These are phyloP conservation scores for Electrona antarctica DNA, from an alignment of 2,113 vertebrate species.

Conservation along the genomic window DNA sequence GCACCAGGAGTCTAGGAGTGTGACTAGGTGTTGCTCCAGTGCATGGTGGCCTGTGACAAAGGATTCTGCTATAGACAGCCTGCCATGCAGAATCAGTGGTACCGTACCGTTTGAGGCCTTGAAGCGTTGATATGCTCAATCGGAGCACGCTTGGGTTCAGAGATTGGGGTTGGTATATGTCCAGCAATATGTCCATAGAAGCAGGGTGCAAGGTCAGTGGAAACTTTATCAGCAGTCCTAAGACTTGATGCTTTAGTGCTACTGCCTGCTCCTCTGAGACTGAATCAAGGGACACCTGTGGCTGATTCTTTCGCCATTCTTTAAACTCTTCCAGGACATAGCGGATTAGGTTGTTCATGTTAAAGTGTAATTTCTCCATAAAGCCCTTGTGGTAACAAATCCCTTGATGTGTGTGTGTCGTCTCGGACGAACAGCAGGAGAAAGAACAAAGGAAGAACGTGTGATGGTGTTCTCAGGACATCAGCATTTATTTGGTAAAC, in stretches of 20 bases:
- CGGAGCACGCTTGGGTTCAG: constrained; percentile 60
- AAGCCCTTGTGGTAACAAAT: too few relatives aligned
- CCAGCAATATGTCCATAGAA: constrained; percentile 63
- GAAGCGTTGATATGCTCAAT: constrained; percentile 58
- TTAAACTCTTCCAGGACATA: constrained; percentile 74
- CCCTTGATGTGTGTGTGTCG: too few relatives aligned
- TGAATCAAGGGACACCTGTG: constrained; percentile 60
- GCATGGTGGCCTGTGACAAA: constrained; percentile 73
- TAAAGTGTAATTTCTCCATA: constrained; percentile 66
- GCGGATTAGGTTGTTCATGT: constrained; percentile 58
- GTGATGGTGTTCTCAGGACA: too few relatives aligned
- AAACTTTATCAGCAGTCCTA: constrained; percentile 60
- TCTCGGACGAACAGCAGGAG: too few relatives aligned
- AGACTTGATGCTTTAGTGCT: constrained; percentile 65
- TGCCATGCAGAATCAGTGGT: constrained; percentile 84
- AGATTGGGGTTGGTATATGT: constrained; percentile 70
- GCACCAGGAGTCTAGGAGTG: constrained; percentile 86
- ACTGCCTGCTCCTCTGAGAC: constrained; percentile 41
- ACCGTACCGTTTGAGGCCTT: constrained; percentile 59
- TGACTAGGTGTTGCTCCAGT: constrained; percentile 81
- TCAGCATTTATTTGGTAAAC: too few relatives aligned
- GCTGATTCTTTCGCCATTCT: constrained; percentile 65
- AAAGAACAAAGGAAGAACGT: too few relatives aligned
- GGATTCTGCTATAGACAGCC: constrained; percentile 77
- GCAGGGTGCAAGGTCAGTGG: constrained; percentile 33